Evolutionary conservation across 2,797 vertebrate species (phyloP), one percentile per base, ranked within the genome.

Genomic region (Gobio occitaniae): DNA sequence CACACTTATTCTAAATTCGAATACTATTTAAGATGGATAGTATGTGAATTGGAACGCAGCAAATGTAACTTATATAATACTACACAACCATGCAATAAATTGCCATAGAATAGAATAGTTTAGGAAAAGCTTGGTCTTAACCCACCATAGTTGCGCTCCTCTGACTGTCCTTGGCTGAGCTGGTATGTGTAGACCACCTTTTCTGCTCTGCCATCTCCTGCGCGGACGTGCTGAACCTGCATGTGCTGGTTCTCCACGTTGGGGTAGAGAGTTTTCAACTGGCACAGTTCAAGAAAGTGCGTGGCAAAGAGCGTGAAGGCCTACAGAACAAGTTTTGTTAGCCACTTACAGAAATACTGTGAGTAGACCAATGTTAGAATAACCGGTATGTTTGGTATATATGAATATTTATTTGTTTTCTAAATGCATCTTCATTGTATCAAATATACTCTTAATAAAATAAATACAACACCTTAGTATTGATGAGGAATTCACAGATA

Each of bases 291-390:
- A 90, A 99, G 94, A 88, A 96, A 99, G 93, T 99, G 98, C 1
- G 98, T 99, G 82, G 97, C 97, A 93, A 99, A 99, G 85, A 99
- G 89, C 36, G 97, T 99, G 94, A 98, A 99, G 2, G 97, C 97
- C 98, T 99, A 86, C 72, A 85, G 83, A 56, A 85, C 79, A 90
- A 78, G 75, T 85, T 89, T 80, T 10, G 70, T 41, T 61, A 66
- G n/a, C 25, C 59, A 3, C 36, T 21, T 74, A 81, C 44, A 2
- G 25, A 68, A 52, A 56, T 56, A 78, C 21, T 10, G 54, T 8
- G 36, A 59, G 36, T 16, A 4, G 9, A 6, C 29, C 29, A 3
- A 32, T n/a, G 19, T 76, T n/a, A 76, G 11, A 38, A n/a, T 56
- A 44, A 15, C 7, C 25, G 21, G 4, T 41, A 12, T 59, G 32